phyloP scores from a whole-genome alignment of 2,797 vertebrate species.

The Toxotes lorentzi region DNA sequence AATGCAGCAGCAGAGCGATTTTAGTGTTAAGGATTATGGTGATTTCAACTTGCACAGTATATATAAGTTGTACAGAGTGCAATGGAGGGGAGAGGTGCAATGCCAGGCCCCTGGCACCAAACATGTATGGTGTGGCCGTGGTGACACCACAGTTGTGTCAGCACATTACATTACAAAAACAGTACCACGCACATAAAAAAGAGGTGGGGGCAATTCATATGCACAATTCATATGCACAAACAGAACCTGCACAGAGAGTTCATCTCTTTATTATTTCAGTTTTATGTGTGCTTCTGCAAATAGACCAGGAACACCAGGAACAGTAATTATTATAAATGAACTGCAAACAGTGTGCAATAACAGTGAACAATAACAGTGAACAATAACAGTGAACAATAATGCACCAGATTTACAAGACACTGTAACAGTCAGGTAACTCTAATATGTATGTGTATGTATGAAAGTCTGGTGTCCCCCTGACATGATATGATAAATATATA shows the following conservation, averaged over 20 bases:
- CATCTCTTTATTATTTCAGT: background rate
- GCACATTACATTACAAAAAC: background rate
- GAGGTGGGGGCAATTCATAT: no score
- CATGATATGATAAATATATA: background rate
- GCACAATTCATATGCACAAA: conserved; percentile 2
- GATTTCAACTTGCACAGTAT: conserved; percentile 19
- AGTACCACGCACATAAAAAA: no score
- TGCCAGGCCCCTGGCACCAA: background rate
- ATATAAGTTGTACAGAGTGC: conserved; percentile 12
- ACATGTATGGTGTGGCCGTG: no score
- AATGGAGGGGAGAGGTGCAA: background rate
- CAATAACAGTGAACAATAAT: background rate
- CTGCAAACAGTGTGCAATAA: background rate
- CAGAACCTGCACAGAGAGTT: background rate
- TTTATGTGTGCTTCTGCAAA: background rate
- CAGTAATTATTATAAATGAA: background rate
- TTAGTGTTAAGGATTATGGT: conserved; percentile 35
- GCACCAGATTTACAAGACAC: background rate
- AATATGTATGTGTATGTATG: background rate
- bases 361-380: background rate
- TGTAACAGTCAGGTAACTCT: background rate
- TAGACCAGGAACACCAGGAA: background rate
- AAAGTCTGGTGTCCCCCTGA: background rate
- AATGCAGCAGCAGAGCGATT: conserved; percentile 40
- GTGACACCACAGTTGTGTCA: background rate